Percentiles rank a stretch among this genome's conserved stretches.
Evolutionary conservation across 2,113 vertebrate species (phyloP).

Genomic region (Hemicordylus capensis): DNA sequence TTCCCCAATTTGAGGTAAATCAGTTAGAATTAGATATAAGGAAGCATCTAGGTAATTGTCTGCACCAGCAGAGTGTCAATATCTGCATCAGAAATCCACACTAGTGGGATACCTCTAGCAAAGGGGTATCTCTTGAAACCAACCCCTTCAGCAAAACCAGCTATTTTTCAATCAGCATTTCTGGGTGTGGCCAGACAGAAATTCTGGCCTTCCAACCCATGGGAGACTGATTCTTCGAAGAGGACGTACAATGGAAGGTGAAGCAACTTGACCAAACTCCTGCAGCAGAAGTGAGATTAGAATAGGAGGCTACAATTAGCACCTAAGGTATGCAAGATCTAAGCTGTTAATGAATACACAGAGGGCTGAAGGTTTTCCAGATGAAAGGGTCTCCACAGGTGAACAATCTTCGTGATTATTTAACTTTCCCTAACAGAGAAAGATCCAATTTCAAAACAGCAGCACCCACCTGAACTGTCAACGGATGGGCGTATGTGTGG

Average conservation of each 20-base stretch:
- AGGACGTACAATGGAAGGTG: not conserved
- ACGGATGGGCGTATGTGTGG: not conserved
- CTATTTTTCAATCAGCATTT: too few relatives aligned
- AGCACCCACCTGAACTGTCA: slow-evolving; percentile 49
- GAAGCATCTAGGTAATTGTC: too few relatives aligned
- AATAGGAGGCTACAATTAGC: not conserved
- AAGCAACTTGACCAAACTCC: not conserved
- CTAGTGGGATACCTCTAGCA: too few relatives aligned
- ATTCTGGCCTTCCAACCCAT: not conserved
- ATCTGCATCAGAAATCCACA: too few relatives aligned
- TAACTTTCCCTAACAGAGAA: slow-evolving; percentile 52
- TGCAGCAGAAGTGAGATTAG: not conserved
- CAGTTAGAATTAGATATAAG: too few relatives aligned
- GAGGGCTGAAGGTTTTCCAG: not conserved
- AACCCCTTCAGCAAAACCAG: too few relatives aligned
- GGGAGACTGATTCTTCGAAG: not conserved
- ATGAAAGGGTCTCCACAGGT: not conserved
- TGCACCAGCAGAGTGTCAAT: too few relatives aligned
- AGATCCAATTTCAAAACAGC: slow-evolving; percentile 51
- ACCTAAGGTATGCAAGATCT: not conserved
- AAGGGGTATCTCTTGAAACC: too few relatives aligned
- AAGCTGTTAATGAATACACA: not conserved
- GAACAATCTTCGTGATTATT: slow-evolving; percentile 31
- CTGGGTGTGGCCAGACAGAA: not conserved
- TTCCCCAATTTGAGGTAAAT: too few relatives aligned